Evolutionary conservation across 2,797 vertebrate species (phyloP).

Genomic region (Sebastiscus tertius): DNA sequence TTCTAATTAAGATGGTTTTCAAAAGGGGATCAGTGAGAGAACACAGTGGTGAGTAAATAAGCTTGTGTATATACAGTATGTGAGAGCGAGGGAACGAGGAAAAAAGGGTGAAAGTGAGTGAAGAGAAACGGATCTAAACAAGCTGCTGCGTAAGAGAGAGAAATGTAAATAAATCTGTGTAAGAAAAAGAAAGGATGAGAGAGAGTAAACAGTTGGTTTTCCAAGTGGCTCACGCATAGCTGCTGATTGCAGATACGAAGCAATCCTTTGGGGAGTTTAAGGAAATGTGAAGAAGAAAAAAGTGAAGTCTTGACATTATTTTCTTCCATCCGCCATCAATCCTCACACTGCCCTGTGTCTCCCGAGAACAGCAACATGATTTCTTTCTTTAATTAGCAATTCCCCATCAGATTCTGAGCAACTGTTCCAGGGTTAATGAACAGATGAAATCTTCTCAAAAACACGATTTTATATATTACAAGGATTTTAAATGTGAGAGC

Average conservation of each 20-base stretch:
- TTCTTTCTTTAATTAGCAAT: conserved; percentile 50
- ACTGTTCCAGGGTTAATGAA: conserved; percentile 42
- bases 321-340: conserved; percentile 18
- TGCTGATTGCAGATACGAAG: conserved; percentile 36
- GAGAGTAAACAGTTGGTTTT: conserved; percentile 57
- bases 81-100: neutral
- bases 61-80: conserved; percentile 33
- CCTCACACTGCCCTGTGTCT: neutral
- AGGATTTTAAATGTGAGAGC: neutral
- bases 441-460: conserved; percentile 10
- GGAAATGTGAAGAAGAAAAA: conserved; percentile 10
- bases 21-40: conserved; percentile 62
- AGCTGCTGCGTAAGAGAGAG: conserved; percentile 46
- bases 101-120: neutral
- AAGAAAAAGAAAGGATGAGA: conserved; percentile 32
- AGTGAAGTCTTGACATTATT: conserved; percentile 46
- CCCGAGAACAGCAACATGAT: conserved; percentile 7
- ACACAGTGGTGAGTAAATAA: conserved; percentile 64
- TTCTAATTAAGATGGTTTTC: conserved; percentile 75
- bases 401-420: conserved; percentile 4
- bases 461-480: neutral
- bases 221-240: conserved; percentile 18
- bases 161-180: conserved; percentile 60
- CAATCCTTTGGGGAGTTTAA: conserved; percentile 25
- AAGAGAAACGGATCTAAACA: conserved; percentile 61